Percentiles rank a stretch among this genome's conserved stretches.
phyloP scores from a whole-genome alignment of 2,113 vertebrate species.

The Nothobranchius kuhntae region DNA sequence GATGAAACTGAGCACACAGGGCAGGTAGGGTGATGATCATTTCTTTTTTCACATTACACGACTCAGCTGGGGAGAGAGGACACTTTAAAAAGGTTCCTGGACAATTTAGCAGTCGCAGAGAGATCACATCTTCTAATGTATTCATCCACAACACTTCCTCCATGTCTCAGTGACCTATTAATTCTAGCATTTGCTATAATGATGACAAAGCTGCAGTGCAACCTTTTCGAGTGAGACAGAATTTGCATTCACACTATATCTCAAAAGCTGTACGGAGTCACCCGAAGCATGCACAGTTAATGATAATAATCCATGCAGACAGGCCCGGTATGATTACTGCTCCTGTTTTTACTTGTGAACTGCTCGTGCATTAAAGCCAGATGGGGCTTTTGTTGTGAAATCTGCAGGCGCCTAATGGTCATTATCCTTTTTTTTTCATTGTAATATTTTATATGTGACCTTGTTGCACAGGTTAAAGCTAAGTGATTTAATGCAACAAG shows the following conservation, averaged over 20 bases:
- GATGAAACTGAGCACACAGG: constrained; percentile 81
- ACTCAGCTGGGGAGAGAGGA: constrained; percentile 15
- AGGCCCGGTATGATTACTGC: constrained; percentile 15
- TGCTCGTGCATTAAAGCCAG: neutral
- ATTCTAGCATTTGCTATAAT: constrained; percentile 29
- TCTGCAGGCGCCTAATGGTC: neutral
- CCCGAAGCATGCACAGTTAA: constrained; percentile 24
- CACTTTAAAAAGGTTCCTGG: constrained; percentile 4
- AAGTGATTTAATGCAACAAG: neutral
- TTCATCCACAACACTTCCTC: neutral
- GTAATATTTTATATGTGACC: neutral
- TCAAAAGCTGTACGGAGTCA: constrained; percentile 32
- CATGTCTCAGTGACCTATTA: constrained; percentile 36
- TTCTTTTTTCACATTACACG: constrained; percentile 19
- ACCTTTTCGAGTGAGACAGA: constrained; percentile 53
- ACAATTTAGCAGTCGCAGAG: constrained; percentile 11
- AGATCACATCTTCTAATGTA: constrained; percentile 18
- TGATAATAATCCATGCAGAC: constrained; percentile 35
- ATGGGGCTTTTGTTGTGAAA: neutral
- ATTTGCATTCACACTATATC: constrained; percentile 41
- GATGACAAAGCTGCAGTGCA: constrained; percentile 37
- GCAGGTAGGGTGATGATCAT: constrained; percentile 66
- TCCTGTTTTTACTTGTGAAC: constrained; percentile 4
- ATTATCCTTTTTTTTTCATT: neutral
- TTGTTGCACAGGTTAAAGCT: neutral